Conservation (phyloP, 2,113 vertebrate genomes). For the Scatophagus argus region DNA sequence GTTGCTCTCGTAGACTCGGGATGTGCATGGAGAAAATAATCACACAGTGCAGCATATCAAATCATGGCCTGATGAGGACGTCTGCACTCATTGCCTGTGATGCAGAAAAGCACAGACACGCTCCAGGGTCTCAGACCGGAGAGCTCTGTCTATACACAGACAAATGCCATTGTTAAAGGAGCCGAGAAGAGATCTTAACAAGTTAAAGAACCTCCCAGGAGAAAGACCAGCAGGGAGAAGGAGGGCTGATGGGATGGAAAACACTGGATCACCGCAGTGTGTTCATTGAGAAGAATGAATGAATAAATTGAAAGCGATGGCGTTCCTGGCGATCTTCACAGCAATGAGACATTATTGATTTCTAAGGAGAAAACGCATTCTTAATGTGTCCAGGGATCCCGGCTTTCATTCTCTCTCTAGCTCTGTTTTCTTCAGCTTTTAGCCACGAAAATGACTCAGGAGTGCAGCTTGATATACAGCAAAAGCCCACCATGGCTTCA, state of each 20-base stretch:
- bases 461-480: conserved; percentile 17
- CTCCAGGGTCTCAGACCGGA: not conserved
- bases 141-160: conserved; percentile 4
- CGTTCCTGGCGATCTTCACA: conserved; percentile 64
- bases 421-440: conserved; percentile 12
- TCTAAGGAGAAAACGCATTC: conserved; percentile 68
- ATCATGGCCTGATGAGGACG: conserved; percentile 32
- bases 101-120: conserved; percentile 7
- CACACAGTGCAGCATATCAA: conserved; percentile 29
- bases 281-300: conserved; percentile 66
- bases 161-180: conserved; percentile 25
- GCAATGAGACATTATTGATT: conserved; percentile 78
- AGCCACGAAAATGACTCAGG: conserved; percentile 14
- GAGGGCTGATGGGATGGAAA: conserved; percentile 34
- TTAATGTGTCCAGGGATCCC: conserved; percentile 64
- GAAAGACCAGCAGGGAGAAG: conserved; percentile 27
- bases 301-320: conserved; percentile 72
- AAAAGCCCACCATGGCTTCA: not conserved
- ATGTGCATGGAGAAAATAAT: conserved; percentile 14
- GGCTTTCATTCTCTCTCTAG: conserved; percentile 21
- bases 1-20: not conserved
- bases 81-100: conserved; percentile 32
- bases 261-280: conserved; percentile 52
- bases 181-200: conserved; percentile 43
- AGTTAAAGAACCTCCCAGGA: conserved; percentile 49